Evolutionary conservation across 2,113 vertebrate species (phyloP), one percentile per base, ranked within the genome.

Genomic region (Pongo pygmaeus): DNA sequence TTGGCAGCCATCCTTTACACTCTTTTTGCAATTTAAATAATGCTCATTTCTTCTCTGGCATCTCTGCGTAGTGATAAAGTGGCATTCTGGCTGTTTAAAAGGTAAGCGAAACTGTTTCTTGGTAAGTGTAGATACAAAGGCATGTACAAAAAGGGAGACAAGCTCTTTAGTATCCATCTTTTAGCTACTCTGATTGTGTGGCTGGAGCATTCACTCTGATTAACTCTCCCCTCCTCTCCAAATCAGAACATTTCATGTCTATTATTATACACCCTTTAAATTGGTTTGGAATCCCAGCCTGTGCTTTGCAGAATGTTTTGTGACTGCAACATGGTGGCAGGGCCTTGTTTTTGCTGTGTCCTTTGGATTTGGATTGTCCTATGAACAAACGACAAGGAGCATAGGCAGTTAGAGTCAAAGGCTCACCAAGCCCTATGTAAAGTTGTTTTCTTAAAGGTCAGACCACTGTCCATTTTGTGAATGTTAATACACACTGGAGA

Each of bases 11-110:
- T 97, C 93, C 80, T 96, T 96, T 90, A 69, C 46, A 93, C 93
- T 96, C 93, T 91, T 93, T 93, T 97, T 97, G 95, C 93, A 96
- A 97, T 97, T 97, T 97, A 97, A 98, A 92, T 98, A 94, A 97
- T 95, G 87, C 80, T 94, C 83, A 32, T 92, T 98, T 98, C 88
- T 98, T 96, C 89, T 78, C 83, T 93, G 93, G 89, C 93, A 91
- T 96, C 84, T 84, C 84, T 96, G 96, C 90, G 87, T 97, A 97
- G 96, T 97, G 96, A 96, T 95, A 97, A 97, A 97, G 96, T 97
- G 93, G 84, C 93, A 96, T 97, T 96, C 94, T 86, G 94, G 61
- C 70, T 97, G 94, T 97, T 97, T 96, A 88, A 97, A 98, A 93
- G 80, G 87, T 97, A 96, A 97, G 95, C 48, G 92, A 92, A 93